Base-by-base conservation (phyloP, 1,140 invertebrate species). In the Drosophila ficusphila region DNA sequence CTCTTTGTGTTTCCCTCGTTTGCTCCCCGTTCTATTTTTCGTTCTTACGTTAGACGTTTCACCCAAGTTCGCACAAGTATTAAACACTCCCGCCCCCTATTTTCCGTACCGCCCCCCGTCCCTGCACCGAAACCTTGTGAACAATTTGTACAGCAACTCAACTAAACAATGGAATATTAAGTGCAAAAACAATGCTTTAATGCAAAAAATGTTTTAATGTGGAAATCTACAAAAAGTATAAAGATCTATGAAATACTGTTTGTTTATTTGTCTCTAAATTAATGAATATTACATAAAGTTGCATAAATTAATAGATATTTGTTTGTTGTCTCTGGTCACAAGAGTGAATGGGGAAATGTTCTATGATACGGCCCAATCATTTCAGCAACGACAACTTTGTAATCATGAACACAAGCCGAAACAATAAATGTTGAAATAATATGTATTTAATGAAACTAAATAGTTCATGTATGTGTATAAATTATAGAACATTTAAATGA, bases 61-160 rank as follows among this genome's bases (percentile, higher is more conserved):
- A 71, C 75, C 81, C n/a, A n/a, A 73, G 82, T 88, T 86, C 68
- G 82, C 82, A 86, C 82, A 86, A 88, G 81, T 86, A 86, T 86
- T 86, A 88, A 56, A 76, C 19, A 72, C 41, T 8, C 54, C 54
- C 34, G 34, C 48, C 21, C 57, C 65, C 38, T 9, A 16, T 48
- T 27, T 36, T 21, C 44, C 19, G 33, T 19, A 33, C 21, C 51
- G 49, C 60, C 73, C 73, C 58, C 51, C 48, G 62, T 68, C 76
- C 76, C 67, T 73, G 72, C 81, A 85, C 81, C 76, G 46, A 85
- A 44, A 60, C 65, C 46, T 74, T 76, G 77, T 81, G 58, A 86
- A 88, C 73, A 82, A 77, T 74, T 86, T 86, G 81, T 86, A 86
- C 81, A 86, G 81, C 81, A 86, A 88, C 73, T 64, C 52, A 81